A percentile compares a stretch with the other conserved stretches of the same genome.
These are phyloP conservation scores for Tychaedon coryphoeus DNA, from an alignment of 2,113 vertebrate species.

Conservation along the genomic window DNA sequence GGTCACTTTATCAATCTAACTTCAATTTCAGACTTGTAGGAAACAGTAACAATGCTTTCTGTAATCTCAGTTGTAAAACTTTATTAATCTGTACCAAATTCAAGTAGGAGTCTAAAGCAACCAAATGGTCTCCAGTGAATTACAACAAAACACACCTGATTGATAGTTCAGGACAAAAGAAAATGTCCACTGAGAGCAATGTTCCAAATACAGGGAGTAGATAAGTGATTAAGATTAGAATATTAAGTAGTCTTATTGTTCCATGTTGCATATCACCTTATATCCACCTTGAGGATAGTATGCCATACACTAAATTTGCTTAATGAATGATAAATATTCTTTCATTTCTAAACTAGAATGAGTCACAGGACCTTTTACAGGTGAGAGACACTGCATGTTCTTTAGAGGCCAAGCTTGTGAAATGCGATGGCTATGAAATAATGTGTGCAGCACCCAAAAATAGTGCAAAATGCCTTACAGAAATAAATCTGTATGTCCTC, in stretches of 20 bases:
- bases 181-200: background rate
- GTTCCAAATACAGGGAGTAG: background rate
- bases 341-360: background rate
- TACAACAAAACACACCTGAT: background rate
- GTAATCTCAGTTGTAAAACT: slow-evolving; percentile 4
- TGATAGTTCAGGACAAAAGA: background rate
- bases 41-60: slow-evolving; percentile 2
- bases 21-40: slow-evolving; percentile 23
- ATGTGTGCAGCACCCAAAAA: background rate
- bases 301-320: background rate
- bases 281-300: background rate
- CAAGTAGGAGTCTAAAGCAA: background rate
- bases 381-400: background rate
- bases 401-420: background rate
- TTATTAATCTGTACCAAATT: slow-evolving; percentile 21
- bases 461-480: background rate
- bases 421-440: background rate
- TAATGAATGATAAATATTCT: slow-evolving; percentile 22
- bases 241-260: background rate
- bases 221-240: slow-evolving; percentile 23
- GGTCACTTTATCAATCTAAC: slow-evolving; percentile 25
- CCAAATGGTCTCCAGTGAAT: background rate
- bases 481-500: background rate
- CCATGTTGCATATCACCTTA: background rate
- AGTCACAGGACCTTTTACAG: background rate